Conservation (phyloP, 1,140 invertebrate species). For the Ruditapes philippinarum region DNA sequence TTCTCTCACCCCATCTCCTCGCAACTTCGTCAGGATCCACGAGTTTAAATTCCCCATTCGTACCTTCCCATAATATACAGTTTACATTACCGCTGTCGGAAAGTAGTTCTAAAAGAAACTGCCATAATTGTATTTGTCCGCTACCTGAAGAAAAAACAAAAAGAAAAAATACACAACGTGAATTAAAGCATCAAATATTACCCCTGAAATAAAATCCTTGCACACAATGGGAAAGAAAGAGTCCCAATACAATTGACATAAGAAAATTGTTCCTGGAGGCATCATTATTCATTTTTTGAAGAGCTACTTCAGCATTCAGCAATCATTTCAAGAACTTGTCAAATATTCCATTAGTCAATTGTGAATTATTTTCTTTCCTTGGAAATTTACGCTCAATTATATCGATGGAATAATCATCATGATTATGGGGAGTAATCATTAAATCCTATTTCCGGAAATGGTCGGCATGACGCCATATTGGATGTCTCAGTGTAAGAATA, state of each 20-base stretch:
- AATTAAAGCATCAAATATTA: too few species aligned
- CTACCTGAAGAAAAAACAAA: conserved; percentile 91
- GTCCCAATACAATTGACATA: background rate
- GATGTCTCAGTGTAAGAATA: conserved; percentile 52
- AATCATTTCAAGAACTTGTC: conserved; percentile 68
- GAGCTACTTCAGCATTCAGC: conserved; percentile 50
- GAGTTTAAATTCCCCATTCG: conserved; percentile 98
- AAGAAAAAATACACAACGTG: too few species aligned
- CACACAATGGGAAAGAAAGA: background rate
- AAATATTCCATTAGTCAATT: conserved; percentile 68
- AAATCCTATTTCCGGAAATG: conserved; percentile 59
- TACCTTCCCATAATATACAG: conserved; percentile 98
- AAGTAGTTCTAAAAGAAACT: conserved; percentile 98
- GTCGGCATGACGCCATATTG: conserved; percentile 64
- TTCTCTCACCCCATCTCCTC: conserved; percentile 98
- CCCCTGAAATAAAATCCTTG: too few species aligned
- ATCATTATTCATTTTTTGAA: conserved; percentile 52
- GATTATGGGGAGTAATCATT: conserved; percentile 62
- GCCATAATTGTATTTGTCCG: conserved; percentile 99
- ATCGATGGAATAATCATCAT: conserved; percentile 64
- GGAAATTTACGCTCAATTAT: conserved; percentile 68
- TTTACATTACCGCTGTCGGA: conserved; percentile 93
- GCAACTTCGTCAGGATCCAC: conserved; percentile 99
- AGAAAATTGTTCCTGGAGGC: conserved; percentile 20
- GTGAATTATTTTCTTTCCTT: conserved; percentile 63